Percentiles rank a stretch among this genome's conserved stretches.
These are phyloP conservation scores for Ancistrus triradiatus DNA, from an alignment of 2,113 vertebrate species.

Conservation along the genomic window DNA sequence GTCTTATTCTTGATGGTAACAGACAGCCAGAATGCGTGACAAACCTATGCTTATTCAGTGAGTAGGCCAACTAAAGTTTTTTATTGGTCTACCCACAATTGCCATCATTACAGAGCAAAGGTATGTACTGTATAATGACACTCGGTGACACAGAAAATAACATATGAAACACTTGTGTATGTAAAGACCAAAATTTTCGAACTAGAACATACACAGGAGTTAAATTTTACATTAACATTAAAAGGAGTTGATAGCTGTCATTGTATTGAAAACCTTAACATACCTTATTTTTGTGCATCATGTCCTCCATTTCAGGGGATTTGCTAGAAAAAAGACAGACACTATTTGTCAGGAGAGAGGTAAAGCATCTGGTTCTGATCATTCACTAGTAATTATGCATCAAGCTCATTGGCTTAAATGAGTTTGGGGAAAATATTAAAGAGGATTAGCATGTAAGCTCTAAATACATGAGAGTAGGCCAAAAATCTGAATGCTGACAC, in stretches of 20 bases:
- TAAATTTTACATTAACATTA: background rate
- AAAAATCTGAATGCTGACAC: background rate
- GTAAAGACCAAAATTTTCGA: too few species aligned
- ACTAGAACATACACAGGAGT: background rate
- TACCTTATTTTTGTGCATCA: constrained; percentile 57
- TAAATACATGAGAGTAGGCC: background rate
- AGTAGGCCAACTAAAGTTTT: too few species aligned
- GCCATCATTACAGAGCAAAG: background rate
- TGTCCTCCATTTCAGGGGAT: constrained; percentile 54
- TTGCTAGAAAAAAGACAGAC: constrained; percentile 41
- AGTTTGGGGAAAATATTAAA: background rate
- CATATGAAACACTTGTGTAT: background rate
- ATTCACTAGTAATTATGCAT: background rate
- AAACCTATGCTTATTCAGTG: too few species aligned
- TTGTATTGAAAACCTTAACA: background rate
- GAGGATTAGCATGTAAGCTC: constrained; percentile 17
- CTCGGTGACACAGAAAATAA: background rate
- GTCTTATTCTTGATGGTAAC: too few species aligned
- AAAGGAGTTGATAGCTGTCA: background rate
- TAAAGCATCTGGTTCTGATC: background rate
- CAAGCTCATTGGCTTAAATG: background rate
- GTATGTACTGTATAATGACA: background rate
- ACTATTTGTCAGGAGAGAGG: background rate
- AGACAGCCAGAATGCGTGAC: too few species aligned
- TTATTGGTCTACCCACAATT: too few species aligned